Conservation (phyloP, 2,888 invertebrate species). For the Cataglyphis cursor region DNA sequence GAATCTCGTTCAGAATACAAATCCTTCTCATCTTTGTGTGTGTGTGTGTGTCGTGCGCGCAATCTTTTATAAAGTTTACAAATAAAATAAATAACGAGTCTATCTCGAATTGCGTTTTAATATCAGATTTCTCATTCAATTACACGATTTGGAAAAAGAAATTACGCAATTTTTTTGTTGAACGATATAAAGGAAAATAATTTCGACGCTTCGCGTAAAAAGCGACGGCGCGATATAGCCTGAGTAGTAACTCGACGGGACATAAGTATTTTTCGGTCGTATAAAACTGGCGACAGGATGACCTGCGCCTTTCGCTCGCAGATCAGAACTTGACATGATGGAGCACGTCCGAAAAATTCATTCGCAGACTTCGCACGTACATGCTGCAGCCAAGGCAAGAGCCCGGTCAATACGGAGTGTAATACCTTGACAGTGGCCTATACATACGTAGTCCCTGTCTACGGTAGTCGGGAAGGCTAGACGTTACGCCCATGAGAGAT, state of each 20-base stretch:
- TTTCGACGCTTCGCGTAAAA: neutral
- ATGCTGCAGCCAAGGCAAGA: constrained; percentile 52
- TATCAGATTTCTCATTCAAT: no score
- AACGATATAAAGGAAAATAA: neutral
- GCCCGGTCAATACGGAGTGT: constrained; percentile 61
- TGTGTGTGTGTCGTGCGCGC: neutral
- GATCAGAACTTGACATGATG: neutral
- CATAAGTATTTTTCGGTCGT: neutral
- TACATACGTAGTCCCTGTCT: constrained; percentile 18
- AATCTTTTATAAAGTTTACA: neutral
- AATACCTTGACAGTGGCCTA: constrained; percentile 54
- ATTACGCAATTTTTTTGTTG: neutral
- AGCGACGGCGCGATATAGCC: neutral
- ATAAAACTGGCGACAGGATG: neutral
- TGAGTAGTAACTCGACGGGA: neutral
- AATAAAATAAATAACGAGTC: constrained; percentile 6
- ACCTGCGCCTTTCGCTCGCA: neutral
- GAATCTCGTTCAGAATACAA: constrained; percentile 1
- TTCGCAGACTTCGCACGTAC: constrained; percentile 45
- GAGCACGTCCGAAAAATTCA: constrained; percentile 51
- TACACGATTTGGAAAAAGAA: neutral
- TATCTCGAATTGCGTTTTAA: neutral
- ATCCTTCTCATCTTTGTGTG: neutral
- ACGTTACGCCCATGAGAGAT: constrained; percentile 38
- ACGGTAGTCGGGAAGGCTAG: constrained; percentile 19